Evolutionary conservation across 2,888 invertebrate species (phyloP).

Genomic region (Microctonus aethiopoides): DNA sequence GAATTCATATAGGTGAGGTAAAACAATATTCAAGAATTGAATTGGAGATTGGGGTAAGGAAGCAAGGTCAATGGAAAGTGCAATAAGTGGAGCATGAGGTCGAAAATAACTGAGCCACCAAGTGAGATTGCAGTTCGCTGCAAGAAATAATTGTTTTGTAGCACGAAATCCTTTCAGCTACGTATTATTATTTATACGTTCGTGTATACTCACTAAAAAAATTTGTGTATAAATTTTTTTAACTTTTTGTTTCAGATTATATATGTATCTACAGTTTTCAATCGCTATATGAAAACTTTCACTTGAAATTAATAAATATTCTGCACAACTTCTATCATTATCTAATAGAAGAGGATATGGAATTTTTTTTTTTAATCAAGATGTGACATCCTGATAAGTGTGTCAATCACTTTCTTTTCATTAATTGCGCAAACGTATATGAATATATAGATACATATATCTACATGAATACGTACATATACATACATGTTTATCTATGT

Average conservation of each 20-base stretch:
- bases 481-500: neutral
- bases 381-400: neutral
- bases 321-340: neutral
- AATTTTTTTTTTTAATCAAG: neutral
- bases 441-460: no score
- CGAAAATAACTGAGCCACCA: conserved; percentile 10
- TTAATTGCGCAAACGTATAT: neutral
- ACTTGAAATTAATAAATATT: neutral
- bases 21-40: neutral
- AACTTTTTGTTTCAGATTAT: neutral
- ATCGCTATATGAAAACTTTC: neutral
- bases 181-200: neutral
- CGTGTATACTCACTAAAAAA: neutral
- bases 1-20: neutral
- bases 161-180: neutral
- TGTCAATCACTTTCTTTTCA: neutral
- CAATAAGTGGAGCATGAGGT: conserved; percentile 11
- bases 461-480: no score
- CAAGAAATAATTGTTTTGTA: conserved; percentile 7
- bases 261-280: neutral
- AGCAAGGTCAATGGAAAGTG: conserved; percentile 8
- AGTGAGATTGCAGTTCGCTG: neutral
- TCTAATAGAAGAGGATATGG: neutral
- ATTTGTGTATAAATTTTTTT: neutral
- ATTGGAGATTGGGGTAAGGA: neutral